Evolutionary conservation across 2,113 vertebrate species (phyloP).

Genomic region (Clinocottus analis): DNA sequence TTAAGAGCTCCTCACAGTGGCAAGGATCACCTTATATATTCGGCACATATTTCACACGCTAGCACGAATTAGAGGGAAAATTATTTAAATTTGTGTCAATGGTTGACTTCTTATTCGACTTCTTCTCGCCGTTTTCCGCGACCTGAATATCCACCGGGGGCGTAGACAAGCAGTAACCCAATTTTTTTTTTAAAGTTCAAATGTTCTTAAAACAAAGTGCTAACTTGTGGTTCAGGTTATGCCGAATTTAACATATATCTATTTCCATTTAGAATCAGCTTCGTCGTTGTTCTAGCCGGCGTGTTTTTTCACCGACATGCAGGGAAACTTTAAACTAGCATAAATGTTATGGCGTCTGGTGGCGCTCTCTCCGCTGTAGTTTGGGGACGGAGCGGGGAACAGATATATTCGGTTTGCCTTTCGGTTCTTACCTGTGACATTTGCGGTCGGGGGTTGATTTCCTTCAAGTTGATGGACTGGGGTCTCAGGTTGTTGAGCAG

Average conservation of each 20-base stretch:
- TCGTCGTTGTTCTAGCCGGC: fast-evolving
- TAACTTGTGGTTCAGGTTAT: background rate
- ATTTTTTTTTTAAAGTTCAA: conserved; percentile 30
- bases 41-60: background rate
- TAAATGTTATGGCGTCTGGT: conserved; percentile 17
- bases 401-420: background rate
- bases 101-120: background rate
- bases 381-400: background rate
- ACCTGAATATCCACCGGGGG: background rate
- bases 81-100: fast-evolving
- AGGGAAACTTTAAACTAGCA: background rate
- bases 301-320: fast-evolving
- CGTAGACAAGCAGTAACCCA: background rate
- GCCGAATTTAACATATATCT: background rate
- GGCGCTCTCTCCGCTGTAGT: background rate
- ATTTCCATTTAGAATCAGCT: fast-evolving
- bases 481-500: conserved; percentile 94
- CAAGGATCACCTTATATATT: fast-evolving
- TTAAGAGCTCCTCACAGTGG: fast-evolving
- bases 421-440: conserved; percentile 92
- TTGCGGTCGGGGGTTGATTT: conserved; percentile 96
- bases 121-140: background rate
- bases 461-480: conserved; percentile 94
- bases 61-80: fast-evolving
- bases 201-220: background rate